Conservation (phyloP, 1,140 invertebrate species). For the Pseudomyrmex gracilis region DNA sequence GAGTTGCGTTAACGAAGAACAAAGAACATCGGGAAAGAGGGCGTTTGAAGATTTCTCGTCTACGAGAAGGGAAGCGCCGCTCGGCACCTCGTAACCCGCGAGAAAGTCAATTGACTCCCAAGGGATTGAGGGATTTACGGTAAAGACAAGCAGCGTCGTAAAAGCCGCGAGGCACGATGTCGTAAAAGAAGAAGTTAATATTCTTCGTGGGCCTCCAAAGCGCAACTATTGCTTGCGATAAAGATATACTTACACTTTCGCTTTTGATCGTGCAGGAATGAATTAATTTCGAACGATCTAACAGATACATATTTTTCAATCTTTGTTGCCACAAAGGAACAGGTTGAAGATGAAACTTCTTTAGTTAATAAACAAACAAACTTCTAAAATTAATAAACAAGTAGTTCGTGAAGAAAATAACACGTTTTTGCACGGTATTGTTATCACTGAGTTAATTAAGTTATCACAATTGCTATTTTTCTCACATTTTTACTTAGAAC, state of each 20-base stretch:
- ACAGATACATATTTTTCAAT: background rate
- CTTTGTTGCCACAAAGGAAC: background rate
- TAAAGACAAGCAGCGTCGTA: conserved; percentile 71
- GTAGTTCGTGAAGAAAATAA: background rate
- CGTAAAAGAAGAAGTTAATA: conserved; percentile 74
- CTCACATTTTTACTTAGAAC: background rate
- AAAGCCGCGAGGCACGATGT: conserved; percentile 55
- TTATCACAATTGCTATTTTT: background rate
- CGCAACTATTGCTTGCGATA: conserved; percentile 47
- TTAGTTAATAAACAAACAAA: background rate
- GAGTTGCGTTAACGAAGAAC: conserved; percentile 31
- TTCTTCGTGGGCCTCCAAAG: conserved; percentile 61
- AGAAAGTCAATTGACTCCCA: conserved; percentile 74
- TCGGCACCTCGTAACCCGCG: conserved; percentile 66
- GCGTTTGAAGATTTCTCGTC: conserved; percentile 49
- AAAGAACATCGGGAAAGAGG: conserved; percentile 28
- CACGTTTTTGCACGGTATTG: background rate
- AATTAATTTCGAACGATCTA: background rate
- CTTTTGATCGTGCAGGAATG: background rate
- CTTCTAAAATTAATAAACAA: background rate
- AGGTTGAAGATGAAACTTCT: too few relatives aligned
- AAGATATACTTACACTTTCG: conserved; percentile 24
- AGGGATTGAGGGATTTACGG: conserved; percentile 75
- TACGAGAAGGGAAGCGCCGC: conserved; percentile 32
- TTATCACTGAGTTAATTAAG: background rate